Evolutionary conservation across 2,797 vertebrate genomes (phyloP), one percentile per base, ranked within the genome.

Genomic region (Dipus sagitta): DNA sequence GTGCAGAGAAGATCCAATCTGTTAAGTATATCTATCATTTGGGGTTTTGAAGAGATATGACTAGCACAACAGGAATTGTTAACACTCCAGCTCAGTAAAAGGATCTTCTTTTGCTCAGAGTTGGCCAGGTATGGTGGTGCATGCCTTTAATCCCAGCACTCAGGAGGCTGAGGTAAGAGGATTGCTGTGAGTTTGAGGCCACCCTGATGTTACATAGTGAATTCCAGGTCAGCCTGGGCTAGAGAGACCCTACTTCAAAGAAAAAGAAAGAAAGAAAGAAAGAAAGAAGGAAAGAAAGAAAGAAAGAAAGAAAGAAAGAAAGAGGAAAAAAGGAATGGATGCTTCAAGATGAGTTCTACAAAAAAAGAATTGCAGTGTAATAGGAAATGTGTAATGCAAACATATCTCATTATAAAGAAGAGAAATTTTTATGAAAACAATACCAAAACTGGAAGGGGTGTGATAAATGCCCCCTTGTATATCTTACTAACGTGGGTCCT

Each of bases 381-480:
- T 32, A 91, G 88, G 82, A 96, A 98, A 97, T 92, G 68, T 84
- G 71, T 81, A 95, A 52, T 71, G 95, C 94, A 95, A 95, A 24
- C 4, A 30, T 62, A 89, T 96, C 86, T 97, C 91, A 97, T 97
- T 97, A 81, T 1, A 97, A 68, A 95, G 38, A 96, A 47, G 52
- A 97, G 54, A 94, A 97, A 96, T 34, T 90, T 80, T 97, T 86
- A 95, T 96, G 79, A 92, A 90, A 77, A 30, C 92, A 97, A 95
- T 89, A 64, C 96, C 85, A 94, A 76, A 70, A 79, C 89, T 77
- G 91, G 81, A 93, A 94, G 87, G 34, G 65, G 76, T 52, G 26
- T n/a, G 64, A 62, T 83, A 80, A 18, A 3, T 54, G 42, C 77
- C 75, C 58, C 88, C 72, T n/a, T n/a, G 0, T 64, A 30, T 62